Evolutionary conservation across 2,113 vertebrate genomes (phyloP).

Genomic region (Geococcyx californianus): DNA sequence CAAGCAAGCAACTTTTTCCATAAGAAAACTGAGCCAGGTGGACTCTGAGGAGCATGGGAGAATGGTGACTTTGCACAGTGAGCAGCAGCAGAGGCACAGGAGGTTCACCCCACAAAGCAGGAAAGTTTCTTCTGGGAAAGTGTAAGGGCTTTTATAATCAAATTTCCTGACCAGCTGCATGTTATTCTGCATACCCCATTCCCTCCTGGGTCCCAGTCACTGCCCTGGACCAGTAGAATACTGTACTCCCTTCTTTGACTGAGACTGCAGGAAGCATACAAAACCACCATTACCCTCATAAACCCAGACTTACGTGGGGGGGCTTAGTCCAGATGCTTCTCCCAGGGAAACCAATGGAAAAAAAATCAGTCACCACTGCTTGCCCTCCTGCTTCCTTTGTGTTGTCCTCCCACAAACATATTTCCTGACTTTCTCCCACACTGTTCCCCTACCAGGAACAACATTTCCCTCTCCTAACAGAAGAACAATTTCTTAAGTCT

Average conservation of each 20-base stretch:
- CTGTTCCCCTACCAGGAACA: not conserved
- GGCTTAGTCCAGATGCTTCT: not conserved
- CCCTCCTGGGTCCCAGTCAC: not conserved
- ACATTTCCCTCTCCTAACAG: not conserved
- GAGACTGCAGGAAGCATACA: not conserved
- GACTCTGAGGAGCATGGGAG: not conserved
- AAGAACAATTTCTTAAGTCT: not conserved
- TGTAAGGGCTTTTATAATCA: not conserved
- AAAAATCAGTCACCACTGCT: not conserved
- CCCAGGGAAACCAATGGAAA: not conserved
- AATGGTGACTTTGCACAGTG: fast-evolving
- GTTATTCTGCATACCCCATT: not conserved
- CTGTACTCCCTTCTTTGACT: not conserved
- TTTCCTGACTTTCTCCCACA: not conserved
- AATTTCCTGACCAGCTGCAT: not conserved
- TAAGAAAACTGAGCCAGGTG: not conserved
- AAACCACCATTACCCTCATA: not conserved
- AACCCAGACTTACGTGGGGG: not conserved
- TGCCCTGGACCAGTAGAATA: not conserved
- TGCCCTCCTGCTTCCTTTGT: conserved; percentile 2
- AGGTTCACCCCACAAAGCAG: not conserved
- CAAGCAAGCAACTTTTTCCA: not conserved
- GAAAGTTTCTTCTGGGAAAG: not conserved
- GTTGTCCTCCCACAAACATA: not conserved
- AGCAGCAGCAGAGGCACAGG: not conserved